Percentiles rank a stretch among this genome's conserved stretches.
Evolutionary conservation across 2,113 vertebrate species (phyloP).

Genomic region (Origma solitaria): DNA sequence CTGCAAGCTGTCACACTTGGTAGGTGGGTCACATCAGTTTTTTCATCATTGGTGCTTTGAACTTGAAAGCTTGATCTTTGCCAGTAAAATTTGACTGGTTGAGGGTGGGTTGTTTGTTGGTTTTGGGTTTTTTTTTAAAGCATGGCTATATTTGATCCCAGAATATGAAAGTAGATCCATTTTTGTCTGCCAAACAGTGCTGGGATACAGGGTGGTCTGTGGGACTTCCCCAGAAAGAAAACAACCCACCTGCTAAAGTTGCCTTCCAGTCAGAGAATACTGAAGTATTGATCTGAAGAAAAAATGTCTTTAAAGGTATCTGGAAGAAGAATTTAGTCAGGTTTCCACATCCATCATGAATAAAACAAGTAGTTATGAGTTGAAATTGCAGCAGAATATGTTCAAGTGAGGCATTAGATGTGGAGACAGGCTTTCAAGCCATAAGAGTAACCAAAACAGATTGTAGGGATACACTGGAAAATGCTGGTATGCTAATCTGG

Average conservation of each 20-base stretch:
- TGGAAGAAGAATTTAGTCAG: neutral
- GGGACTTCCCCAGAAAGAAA: neutral
- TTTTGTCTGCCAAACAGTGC: neutral
- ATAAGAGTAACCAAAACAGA: neutral
- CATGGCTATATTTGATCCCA: neutral
- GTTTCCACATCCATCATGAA: neutral
- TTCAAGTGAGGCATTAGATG: neutral
- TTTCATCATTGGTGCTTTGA: neutral
- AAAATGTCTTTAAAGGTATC: neutral
- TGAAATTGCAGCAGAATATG: neutral
- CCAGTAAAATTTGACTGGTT: neutral
- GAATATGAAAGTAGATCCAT: neutral
- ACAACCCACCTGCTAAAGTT: neutral
- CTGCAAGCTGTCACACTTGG: neutral
- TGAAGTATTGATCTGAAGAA: neutral
- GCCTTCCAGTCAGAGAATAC: neutral
- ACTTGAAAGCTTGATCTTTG: neutral
- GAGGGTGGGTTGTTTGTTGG: neutral
- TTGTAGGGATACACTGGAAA: neutral
- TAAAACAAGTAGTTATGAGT: neutral
- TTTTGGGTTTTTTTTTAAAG: neutral
- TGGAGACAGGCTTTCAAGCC: neutral
- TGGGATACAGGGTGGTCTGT: neutral
- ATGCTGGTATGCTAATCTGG: neutral
- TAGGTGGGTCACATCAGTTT: neutral